These are phyloP conservation scores for Apostichopus parvimensis DNA, from an alignment of 35 echinoderm and acorn worm species.

Conservation along the genomic window DNA sequence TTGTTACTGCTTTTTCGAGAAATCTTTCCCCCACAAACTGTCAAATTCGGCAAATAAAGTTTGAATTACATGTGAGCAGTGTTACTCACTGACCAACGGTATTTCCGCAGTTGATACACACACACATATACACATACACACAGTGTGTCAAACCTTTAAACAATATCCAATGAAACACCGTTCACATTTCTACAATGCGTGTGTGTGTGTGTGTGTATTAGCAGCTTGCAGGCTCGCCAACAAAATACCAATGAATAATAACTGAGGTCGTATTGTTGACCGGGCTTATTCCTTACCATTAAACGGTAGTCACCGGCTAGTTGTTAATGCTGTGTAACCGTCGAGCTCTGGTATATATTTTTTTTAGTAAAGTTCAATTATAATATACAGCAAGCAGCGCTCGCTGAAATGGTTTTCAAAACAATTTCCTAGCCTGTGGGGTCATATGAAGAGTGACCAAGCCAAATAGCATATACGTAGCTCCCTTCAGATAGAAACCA, in stretches of 20 bases:
- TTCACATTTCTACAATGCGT: too few relatives aligned
- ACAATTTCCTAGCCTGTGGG: background rate
- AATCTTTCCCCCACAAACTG: too few relatives aligned
- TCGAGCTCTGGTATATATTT: background rate
- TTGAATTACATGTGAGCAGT: too few relatives aligned
- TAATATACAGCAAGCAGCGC: background rate
- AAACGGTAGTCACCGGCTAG: slow-evolving; percentile 6
- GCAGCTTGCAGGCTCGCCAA: background rate
- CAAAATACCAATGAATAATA: slow-evolving; percentile 2
- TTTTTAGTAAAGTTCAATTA: background rate
- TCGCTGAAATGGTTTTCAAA: background rate
- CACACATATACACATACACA: background rate
- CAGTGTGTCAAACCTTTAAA: background rate
- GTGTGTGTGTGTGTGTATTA: background rate
- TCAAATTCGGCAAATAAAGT: too few relatives aligned
- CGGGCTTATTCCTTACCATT: background rate
- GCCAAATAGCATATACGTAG: background rate
- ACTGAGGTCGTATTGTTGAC: slow-evolving; percentile 11
- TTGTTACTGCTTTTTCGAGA: too few relatives aligned
- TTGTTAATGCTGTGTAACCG: background rate
- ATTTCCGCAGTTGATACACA: background rate
- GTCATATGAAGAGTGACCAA: background rate
- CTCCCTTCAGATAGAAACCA: too few relatives aligned
- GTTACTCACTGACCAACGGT: too few relatives aligned
- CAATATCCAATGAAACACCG: too few relatives aligned